A percentile compares a stretch with the other conserved stretches of the same genome.
Evolutionary conservation across 2,113 vertebrate species (phyloP).

Genomic region (Oriolus oriolus): DNA sequence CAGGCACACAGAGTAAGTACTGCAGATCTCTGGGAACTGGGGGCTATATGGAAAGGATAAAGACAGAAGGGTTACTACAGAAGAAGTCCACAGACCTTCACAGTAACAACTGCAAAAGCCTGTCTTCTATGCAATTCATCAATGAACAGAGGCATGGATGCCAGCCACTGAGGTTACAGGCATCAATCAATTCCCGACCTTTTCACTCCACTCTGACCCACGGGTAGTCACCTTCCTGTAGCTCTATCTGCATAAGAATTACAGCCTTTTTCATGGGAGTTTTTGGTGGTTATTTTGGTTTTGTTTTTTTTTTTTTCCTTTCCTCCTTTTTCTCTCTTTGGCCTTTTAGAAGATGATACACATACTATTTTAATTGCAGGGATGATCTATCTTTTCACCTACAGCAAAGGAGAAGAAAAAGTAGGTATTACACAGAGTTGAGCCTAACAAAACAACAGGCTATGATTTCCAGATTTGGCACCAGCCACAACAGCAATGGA

Average conservation of each 20-base stretch:
- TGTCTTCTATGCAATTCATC: not conserved
- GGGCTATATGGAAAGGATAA: not conserved
- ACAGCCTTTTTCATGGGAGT: not conserved
- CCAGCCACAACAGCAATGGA: not conserved
- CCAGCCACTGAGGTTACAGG: not conserved
- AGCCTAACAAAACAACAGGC: not conserved
- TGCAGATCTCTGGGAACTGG: not conserved
- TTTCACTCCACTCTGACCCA: not conserved
- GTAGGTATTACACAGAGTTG: not conserved
- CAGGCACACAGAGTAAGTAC: not conserved
- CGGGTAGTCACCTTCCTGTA: accelerated
- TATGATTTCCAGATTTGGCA: not conserved
- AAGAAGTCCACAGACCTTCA: not conserved
- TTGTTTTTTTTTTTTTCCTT: not conserved
- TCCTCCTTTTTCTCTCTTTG: not conserved
- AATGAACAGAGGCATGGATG: not conserved
- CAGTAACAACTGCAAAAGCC: not conserved
- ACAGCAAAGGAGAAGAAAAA: not conserved
- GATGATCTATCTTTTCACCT: not conserved
- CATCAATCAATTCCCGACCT: not conserved
- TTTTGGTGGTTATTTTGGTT: not conserved
- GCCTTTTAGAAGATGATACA: not conserved
- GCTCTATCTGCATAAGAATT: not conserved
- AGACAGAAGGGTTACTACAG: not conserved
- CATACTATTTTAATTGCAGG: not conserved